Evolutionary conservation across 2,888 invertebrate species (phyloP), one percentile per base, ranked within the genome.

Genomic region (Andrena praecox): DNA sequence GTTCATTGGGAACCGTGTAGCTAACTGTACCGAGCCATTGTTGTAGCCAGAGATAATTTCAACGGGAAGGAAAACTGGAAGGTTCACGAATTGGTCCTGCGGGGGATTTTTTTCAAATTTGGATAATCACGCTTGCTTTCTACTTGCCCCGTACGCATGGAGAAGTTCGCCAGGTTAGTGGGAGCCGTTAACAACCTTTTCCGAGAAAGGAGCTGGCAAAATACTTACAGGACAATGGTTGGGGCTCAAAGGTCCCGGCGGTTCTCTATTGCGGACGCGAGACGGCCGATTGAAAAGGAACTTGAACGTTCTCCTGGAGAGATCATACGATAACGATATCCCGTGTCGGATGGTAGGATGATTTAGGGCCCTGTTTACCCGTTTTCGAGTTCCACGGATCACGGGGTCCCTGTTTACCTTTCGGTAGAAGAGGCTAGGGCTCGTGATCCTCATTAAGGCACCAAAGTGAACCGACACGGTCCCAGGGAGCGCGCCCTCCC

Each of bases 361-460:
- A 90, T 89, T 89, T 89, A 90, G 80, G 85, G 77, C 64, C 84
- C 82, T 83, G 85, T 86, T 90, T 88, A 87, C 87, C 81, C 80
- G 82, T 84, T 81, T 82, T 66, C 74, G 64, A 54, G 77, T 56
- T 82, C 71, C 81, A 77, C 76, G 50, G 71, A 75, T 68, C 68
- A 20, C 24, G 60, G 82, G 35, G 20, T 20, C 31, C 67, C 74
- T 74, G 74, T 83, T 80, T 77, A 75, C 83, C 71, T 80, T 71
- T 68, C 63, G 70, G 64, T 48, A 74, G 74, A 27, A 67, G 59
- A 60, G 59, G 68, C 70, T 75, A 73, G 84, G 62, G 71, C 69
- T 77, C 68, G 72, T 27, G 48, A 24, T 64, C 74, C 83, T 85
- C 85, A 78, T 85, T 85, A 85, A 84, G 81, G 66, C 24, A 56